Percentiles rank a stretch among this genome's conserved stretches.
Evolutionary conservation across 2,888 invertebrate species (phyloP).

Genomic region (Mesoligia furuncula): DNA sequence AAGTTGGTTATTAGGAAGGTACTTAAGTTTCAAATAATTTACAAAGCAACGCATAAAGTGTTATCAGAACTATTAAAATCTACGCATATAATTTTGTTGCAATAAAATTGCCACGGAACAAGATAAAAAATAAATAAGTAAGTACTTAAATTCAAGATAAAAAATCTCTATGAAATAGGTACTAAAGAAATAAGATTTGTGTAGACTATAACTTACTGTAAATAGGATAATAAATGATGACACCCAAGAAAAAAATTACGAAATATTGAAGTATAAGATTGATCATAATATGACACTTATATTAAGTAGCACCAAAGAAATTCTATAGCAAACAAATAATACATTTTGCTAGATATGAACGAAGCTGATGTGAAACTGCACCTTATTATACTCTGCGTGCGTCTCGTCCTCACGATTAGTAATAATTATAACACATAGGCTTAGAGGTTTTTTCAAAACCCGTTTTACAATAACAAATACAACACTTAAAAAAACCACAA

Average conservation of each 20-base stretch:
- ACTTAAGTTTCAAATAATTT: not conserved
- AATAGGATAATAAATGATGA: not conserved
- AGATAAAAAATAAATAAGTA: not conserved
- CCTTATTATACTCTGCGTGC: not conserved
- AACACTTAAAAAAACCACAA: not conserved
- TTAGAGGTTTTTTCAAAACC: no score
- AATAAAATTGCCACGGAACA: slow-evolving; percentile 4
- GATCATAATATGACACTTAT: not conserved
- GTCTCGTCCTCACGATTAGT: not conserved
- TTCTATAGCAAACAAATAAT: not conserved
- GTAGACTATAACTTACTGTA: not conserved
- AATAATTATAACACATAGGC: no score
- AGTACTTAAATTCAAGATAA: not conserved
- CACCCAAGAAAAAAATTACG: not conserved
- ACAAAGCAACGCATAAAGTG: slow-evolving; percentile 12
- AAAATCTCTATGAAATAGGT: slow-evolving; percentile 1
- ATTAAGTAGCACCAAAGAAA: not conserved
- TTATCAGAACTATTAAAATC: slow-evolving; percentile 27
- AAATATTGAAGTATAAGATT: not conserved
- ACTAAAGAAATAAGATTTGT: not conserved
- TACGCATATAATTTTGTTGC: slow-evolving; percentile 1
- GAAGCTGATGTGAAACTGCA: not conserved
- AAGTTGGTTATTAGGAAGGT: not conserved
- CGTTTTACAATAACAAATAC: not conserved
- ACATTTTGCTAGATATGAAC: not conserved